These are phyloP conservation scores for Metalampra italica DNA, from an alignment of 2,888 invertebrate species.

Conservation along the genomic window DNA sequence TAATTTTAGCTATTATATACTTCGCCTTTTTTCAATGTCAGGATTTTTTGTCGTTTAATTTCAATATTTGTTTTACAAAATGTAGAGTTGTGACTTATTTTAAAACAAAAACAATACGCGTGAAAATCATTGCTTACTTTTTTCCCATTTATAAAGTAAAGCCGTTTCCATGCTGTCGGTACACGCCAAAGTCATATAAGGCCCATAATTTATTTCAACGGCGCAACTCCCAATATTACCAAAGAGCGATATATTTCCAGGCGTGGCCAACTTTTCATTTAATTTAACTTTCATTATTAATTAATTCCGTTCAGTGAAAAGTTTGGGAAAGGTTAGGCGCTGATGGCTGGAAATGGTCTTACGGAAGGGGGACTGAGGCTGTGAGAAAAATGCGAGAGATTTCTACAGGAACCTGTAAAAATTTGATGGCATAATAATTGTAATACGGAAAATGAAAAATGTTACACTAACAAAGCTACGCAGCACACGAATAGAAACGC, in stretches of 20 bases:
- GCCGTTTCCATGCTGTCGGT: background rate
- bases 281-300: slow-evolving; percentile 39
- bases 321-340: slow-evolving; percentile 1
- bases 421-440: too few species aligned
- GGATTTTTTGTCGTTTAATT: too few species aligned
- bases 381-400: too few species aligned
- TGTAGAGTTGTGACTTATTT: background rate
- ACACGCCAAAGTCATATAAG: background rate
- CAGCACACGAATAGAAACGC: too few species aligned
- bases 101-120: background rate
- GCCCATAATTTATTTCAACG: slow-evolving; percentile 3
- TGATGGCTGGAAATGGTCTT: background rate
- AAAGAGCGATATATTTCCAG: slow-evolving; percentile 19
- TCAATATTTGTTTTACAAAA: too few species aligned
- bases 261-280: slow-evolving; percentile 27
- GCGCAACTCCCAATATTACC: slow-evolving; percentile 18
- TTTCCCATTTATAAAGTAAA: too few species aligned
- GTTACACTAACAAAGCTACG: too few species aligned
- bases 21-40: too few species aligned
- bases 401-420: too few species aligned
- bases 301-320: slow-evolving; percentile 23
- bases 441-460: too few species aligned
- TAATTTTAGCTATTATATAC: too few species aligned
- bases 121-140: background rate
- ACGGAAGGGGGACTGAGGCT: too few species aligned